phyloP scores from a whole-genome alignment of 1,140 invertebrate genomes.

The Ips nitidus region DNA sequence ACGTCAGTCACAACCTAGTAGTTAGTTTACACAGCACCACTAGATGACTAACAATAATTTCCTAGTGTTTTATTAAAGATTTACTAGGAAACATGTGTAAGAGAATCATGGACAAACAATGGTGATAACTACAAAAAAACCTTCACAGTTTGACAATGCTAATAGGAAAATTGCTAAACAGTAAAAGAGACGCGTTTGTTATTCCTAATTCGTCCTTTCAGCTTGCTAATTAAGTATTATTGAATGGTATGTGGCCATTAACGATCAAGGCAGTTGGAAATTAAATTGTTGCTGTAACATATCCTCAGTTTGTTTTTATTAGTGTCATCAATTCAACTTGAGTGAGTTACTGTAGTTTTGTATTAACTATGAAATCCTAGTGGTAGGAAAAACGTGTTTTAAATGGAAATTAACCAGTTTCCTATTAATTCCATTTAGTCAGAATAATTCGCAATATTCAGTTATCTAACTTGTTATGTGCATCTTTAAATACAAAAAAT shows the following conservation, averaged over 20 bases:
- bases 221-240: slow-evolving; percentile 1
- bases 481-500: too few species aligned
- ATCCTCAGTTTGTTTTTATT: too few species aligned
- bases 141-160: background rate
- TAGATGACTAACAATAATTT: background rate
- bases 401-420: too few species aligned
- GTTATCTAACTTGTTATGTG: too few species aligned
- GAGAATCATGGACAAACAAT: background rate
- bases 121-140: background rate
- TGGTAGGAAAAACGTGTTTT: too few species aligned
- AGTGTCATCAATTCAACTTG: too few species aligned
- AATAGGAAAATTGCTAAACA: slow-evolving; percentile 6
- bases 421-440: too few species aligned
- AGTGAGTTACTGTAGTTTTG: too few species aligned
- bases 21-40: background rate
- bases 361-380: too few species aligned
- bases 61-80: background rate
- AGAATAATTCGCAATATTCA: too few species aligned
- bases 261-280: background rate
- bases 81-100: background rate
- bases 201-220: slow-evolving; percentile 14
- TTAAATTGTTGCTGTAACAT: too few species aligned
- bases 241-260: slow-evolving; percentile 2
- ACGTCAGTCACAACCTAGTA: background rate
- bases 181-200: slow-evolving; percentile 5